Evolutionary conservation across 2,797 vertebrate species (phyloP).

Genomic region (Semotilus atromaculatus): DNA sequence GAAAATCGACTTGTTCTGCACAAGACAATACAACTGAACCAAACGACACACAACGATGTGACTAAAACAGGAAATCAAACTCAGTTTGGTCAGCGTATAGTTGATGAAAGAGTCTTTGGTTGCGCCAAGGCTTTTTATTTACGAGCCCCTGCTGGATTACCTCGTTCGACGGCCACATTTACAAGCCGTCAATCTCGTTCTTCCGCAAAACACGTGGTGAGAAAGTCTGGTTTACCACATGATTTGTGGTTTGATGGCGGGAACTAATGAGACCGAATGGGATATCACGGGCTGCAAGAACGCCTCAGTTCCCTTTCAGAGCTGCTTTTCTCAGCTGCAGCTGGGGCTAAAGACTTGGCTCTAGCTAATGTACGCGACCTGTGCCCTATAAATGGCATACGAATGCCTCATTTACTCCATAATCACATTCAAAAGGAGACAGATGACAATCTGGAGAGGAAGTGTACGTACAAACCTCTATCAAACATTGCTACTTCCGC

Average conservation of each 20-base stretch:
- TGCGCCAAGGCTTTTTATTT: conserved; percentile 10
- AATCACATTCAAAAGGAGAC: conserved; percentile 38
- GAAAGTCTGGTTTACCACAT: background rate
- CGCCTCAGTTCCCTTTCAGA: conserved; percentile 30
- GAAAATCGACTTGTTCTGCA: background rate
- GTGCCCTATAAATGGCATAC: conserved; percentile 26
- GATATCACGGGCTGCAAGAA: conserved; percentile 20
- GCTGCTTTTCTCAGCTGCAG: conserved; percentile 21
- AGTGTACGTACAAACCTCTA: background rate
- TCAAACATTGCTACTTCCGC: conserved; percentile 23
- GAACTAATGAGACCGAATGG: conserved; percentile 7
- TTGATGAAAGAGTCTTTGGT: conserved; percentile 63
- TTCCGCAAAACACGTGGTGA: background rate
- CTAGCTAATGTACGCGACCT: conserved; percentile 5
- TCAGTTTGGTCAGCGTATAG: conserved; percentile 54
- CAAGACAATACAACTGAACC: conserved; percentile 12
- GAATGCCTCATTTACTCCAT: conserved; percentile 29
- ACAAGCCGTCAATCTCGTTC: background rate
- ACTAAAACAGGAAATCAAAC: conserved; percentile 31
- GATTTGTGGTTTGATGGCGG: conserved; percentile 8
- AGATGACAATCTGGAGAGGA: conserved; percentile 29
- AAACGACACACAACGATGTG: conserved; percentile 15
- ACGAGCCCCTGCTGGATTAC: conserved; percentile 10
- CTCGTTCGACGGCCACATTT: background rate
- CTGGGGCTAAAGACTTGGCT: background rate